These are phyloP conservation scores for Drosophila borealis DNA, from an alignment of 2,888 invertebrate genomes.

Conservation along the genomic window DNA sequence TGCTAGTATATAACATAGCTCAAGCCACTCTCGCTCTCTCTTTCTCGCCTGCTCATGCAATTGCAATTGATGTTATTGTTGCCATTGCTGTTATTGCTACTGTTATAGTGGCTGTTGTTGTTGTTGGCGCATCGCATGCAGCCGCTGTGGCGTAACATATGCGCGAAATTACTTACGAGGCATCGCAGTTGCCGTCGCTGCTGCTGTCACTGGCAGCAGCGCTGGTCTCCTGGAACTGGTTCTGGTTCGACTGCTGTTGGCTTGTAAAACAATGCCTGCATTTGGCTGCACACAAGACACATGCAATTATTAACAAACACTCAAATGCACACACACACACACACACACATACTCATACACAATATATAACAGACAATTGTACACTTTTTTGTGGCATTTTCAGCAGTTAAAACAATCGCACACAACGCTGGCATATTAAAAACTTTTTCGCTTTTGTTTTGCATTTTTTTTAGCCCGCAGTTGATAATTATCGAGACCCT, in stretches of 20 bases:
- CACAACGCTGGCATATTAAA: slow-evolving; percentile 33
- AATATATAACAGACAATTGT: not conserved
- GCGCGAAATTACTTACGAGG: slow-evolving; percentile 78
- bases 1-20: slow-evolving; percentile 31
- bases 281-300: slow-evolving; percentile 51
- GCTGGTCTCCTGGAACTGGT: slow-evolving; percentile 10
- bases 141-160: slow-evolving; percentile 71
- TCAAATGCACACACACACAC: slow-evolving; percentile 20
- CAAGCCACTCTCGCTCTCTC: not conserved
- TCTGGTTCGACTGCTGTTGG: slow-evolving; percentile 37
- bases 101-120: slow-evolving; percentile 7
- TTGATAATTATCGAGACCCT: slow-evolving; percentile 37
- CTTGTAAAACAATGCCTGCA: slow-evolving; percentile 65
- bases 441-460: slow-evolving; percentile 26
- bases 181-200: slow-evolving; percentile 6
- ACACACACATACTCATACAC: not conserved
- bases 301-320: slow-evolving; percentile 62
- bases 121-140: slow-evolving; percentile 31
- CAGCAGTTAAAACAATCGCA: slow-evolving; percentile 44
- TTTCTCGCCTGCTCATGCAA: slow-evolving; percentile 9
- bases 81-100: slow-evolving; percentile 9
- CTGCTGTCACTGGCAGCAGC: slow-evolving; percentile 49
- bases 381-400: slow-evolving; percentile 1
- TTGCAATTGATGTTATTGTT: slow-evolving; percentile 50
- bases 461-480: slow-evolving; percentile 1